Conservation (phyloP, 2,888 invertebrate genomes). For the Nymphalis polychloros region DNA sequence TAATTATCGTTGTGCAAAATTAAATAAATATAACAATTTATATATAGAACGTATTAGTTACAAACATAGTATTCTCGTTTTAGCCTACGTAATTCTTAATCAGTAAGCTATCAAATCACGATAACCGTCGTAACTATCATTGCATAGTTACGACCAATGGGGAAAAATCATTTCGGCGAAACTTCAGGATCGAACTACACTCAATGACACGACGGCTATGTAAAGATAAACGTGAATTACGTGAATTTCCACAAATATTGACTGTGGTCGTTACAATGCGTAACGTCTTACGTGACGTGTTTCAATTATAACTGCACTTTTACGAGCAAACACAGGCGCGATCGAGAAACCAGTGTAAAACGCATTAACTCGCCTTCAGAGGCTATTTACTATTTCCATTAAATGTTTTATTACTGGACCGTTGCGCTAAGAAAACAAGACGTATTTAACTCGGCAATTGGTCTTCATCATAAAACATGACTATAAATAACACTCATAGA, state of each 20-base stretch:
- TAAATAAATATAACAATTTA: too few relatives aligned
- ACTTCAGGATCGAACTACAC: too few relatives aligned
- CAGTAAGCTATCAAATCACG: too few relatives aligned
- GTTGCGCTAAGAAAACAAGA: neutral
- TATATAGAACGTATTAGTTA: too few relatives aligned
- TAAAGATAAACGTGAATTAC: neutral
- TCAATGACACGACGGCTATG: neutral
- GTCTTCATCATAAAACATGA: neutral
- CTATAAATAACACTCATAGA: neutral
- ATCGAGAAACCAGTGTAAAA: neutral
- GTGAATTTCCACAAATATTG: neutral
- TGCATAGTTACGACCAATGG: too few relatives aligned
- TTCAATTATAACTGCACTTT: slow-evolving; percentile 1
- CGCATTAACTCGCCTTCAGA: neutral
- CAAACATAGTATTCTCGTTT: too few relatives aligned
- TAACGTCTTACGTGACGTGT: neutral
- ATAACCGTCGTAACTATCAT: too few relatives aligned
- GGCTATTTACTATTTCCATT: neutral
- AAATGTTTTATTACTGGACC: neutral
- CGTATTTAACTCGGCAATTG: neutral
- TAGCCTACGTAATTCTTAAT: too few relatives aligned
- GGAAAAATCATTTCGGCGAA: too few relatives aligned
- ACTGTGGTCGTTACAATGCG: neutral
- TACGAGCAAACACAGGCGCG: slow-evolving; percentile 1
- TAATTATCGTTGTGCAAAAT: too few relatives aligned